A percentile compares a stretch with the other conserved stretches of the same genome.
Evolutionary conservation across 2,888 invertebrate genomes (phyloP).

Genomic region (Dynastes grantii): DNA sequence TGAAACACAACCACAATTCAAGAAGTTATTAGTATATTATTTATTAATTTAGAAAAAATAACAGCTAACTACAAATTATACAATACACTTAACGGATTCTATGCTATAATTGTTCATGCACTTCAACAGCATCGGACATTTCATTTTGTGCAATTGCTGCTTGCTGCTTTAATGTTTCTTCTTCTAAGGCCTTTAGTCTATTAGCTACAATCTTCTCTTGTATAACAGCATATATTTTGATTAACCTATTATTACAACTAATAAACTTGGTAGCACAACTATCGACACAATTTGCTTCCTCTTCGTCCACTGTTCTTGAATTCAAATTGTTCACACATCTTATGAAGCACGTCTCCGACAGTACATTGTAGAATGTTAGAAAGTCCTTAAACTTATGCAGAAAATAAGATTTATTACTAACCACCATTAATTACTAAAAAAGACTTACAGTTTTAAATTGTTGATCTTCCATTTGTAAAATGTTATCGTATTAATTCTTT

Average conservation of each 20-base stretch:
- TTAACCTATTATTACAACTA: constrained; percentile 49
- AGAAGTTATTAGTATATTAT: neutral
- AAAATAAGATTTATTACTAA: neutral
- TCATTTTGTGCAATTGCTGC: neutral
- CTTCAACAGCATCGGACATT: neutral
- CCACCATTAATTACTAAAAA: neutral
- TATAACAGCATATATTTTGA: constrained; percentile 48
- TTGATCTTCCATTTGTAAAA: constrained; percentile 46
- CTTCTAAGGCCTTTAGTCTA: constrained; percentile 44
- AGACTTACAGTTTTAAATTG: constrained; percentile 50
- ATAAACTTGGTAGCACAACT: constrained; percentile 49
- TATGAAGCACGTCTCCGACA: constrained; percentile 50
- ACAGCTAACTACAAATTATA: neutral
- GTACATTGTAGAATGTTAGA: constrained; percentile 49
- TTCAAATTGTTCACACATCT: constrained; percentile 45
- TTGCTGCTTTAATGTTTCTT: constrained; percentile 40
- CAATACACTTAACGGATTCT: neutral
- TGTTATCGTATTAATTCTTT: neutral
- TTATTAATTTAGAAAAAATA: neutral
- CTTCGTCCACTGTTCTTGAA: constrained; percentile 38
- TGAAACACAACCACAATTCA: no score
- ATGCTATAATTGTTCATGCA: neutral
- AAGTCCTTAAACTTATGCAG: constrained; percentile 51
- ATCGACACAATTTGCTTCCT: constrained; percentile 48
- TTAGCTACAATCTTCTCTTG: constrained; percentile 49